Evolutionary conservation across 2,888 invertebrate species (phyloP).

Genomic region (Agrochola macilenta): DNA sequence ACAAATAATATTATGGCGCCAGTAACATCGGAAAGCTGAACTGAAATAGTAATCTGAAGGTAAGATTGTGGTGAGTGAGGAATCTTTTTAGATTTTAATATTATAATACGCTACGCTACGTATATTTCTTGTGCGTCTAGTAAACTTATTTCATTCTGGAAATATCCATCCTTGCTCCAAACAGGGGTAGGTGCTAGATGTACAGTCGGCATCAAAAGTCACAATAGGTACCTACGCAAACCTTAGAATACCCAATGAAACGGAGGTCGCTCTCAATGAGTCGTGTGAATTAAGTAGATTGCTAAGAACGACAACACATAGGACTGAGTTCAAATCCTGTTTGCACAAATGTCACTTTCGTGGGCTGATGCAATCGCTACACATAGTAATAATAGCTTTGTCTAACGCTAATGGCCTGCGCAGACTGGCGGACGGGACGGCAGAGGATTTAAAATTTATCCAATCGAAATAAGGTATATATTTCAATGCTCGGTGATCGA

Average conservation of each 20-base stretch:
- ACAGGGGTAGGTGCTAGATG: not conserved
- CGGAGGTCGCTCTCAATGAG: not conserved
- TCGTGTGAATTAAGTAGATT: not conserved
- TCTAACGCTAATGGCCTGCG: no score
- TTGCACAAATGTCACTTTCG: conserved; percentile 8
- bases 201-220: not conserved
- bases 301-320: not conserved
- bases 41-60: conserved; percentile 11
- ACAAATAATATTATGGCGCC: conserved; percentile 8
- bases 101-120: not conserved
- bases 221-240: not conserved
- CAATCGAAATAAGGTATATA: no score
- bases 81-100: not conserved
- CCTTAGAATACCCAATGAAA: not conserved
- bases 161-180: not conserved
- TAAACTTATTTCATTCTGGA: not conserved
- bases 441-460: no score
- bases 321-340: not conserved
- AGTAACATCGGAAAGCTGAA: conserved; percentile 32
- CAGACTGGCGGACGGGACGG: no score
- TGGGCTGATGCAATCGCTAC: not conserved
- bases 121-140: not conserved
- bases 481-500: no score
- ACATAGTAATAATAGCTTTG: not conserved
- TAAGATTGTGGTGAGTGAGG: conserved; percentile 2